Evolutionary conservation across 2,113 vertebrate species (phyloP), one percentile per base, ranked within the genome.

Genomic region (Neoarius graeffei): DNA sequence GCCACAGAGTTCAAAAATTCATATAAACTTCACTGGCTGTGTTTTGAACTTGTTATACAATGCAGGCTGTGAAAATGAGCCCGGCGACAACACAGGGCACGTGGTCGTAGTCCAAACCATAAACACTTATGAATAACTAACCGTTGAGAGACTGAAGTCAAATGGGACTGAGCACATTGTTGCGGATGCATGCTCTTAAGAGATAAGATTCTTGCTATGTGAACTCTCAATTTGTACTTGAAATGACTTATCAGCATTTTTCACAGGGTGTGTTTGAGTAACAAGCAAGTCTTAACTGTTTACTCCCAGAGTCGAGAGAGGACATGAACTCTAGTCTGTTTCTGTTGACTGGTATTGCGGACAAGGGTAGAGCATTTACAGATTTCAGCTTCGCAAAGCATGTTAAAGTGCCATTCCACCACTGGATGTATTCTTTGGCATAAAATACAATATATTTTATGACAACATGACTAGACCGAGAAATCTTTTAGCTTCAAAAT

Each of bases 181-280:
- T 93, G 91, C 84, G 86, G 81, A 83, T 91, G 91, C 92, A 90
- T 93, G 93, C 91, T 92, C 89, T 92, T 91, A 90, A 90, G 92
- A 95, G 94, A 95, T 95, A 95, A 95, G 93, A 92, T 94, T 94
- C 92, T 93, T 92, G 83, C 89, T 87, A 62, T 94, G 89, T 93
- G 91, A 94, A 93, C 93, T 92, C 90, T 92, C 90, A 87, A 89
- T 92, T 90, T 86, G 88, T 91, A 92, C 74, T 91, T 92, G 91
- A 91, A 92, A 92, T 93, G 81, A 92, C 92, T 92, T 93, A 91
- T 93, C 92, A 91, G 88, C 85, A 87, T 89, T 91, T 79, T 57
- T 64, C 92, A 92, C 83, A 85, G 84, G 89, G 86, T 82, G 19
- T 86, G 56, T 88, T 84, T 42, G 71, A 35, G 77, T 73, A 81